A percentile compares a stretch with the other conserved stretches of the same genome.
phyloP scores from a whole-genome alignment of 2,113 vertebrate genomes.

The Pedetes capensis region DNA sequence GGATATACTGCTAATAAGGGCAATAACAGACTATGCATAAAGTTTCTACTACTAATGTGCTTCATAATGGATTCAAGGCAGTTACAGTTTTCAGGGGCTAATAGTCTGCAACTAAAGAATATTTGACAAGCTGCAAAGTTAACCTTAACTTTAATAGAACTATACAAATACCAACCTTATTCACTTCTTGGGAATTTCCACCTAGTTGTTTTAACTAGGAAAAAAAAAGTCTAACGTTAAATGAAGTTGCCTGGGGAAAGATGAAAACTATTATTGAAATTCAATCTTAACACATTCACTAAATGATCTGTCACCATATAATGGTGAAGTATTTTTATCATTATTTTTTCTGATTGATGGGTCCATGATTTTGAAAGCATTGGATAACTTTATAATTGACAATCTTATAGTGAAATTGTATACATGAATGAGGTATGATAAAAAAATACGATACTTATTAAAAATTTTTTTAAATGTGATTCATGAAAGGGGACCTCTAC shows the following conservation, averaged over 20 bases:
- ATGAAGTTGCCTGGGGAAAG: not conserved
- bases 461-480: no score
- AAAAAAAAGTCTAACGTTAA: not conserved
- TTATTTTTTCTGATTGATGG: conserved; percentile 12
- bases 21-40: conserved; percentile 43
- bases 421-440: no score
- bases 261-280: conserved; percentile 46
- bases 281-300: not conserved
- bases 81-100: conserved; percentile 40
- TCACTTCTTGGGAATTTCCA: conserved; percentile 1
- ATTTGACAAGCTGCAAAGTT: not conserved
- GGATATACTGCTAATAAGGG: not conserved
- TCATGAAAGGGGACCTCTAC: no score
- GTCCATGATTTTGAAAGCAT: not conserved
- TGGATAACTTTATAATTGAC: not conserved
- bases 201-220: conserved; percentile 38
- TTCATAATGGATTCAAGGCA: not conserved
- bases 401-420: not conserved
- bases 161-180: not conserved
- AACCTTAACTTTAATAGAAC: conserved; percentile 61
- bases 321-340: not conserved
- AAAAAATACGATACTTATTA: no score
- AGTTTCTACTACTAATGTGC: conserved; percentile 43
- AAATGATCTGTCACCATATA: not conserved
- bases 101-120: conserved; percentile 13